Evolutionary conservation across 2,888 invertebrate genomes (phyloP), one percentile per base, ranked within the genome.

Genomic region (Trissolcus brochymenae): DNA sequence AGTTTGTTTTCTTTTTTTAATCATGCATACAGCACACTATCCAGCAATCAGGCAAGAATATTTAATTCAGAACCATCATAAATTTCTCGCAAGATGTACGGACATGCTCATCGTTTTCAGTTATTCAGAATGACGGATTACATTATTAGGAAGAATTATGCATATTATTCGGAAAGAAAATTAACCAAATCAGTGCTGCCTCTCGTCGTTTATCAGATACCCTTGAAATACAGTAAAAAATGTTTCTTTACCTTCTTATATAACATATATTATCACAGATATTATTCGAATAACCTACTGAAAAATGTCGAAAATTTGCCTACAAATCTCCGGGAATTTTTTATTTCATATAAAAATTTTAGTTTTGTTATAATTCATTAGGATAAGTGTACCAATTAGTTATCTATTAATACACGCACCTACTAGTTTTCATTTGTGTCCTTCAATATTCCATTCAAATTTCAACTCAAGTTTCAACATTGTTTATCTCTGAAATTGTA

Each of bases 21-120:
- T 56, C 78, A 74, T 61, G 57, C 72, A 77, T 64, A 57, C 76
- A 29, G 66, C 73, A 70, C 70, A 70, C 78, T 73, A 74, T 78
- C 57, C 70, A 74, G 72, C 73, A 76, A 71, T 71, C 71, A 77
- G 77, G 77, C 77, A 77, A 76, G 68, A 77, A 77, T 77, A 64
- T 77, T 67, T 77, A 77, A 77, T 73, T 77, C 77, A 73, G 77
- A 73, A 77, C 65, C 73, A 73, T 73, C 68, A 43, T 77, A 60
- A 73, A 78, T 74, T 56, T 74, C 70, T 78, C 74, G 66, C 65
- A 70, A 78, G 73, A 78, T 71, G 55, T 65, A 61, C 77, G 59
- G 72, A 68, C 62, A 72, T 71, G 40, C 51, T 62, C 54, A 46
- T 64, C 55, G 49, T 62, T 61, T 41, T 71, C 62, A 59, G 46